Conservation (phyloP, 2,888 invertebrate genomes). For the Pterostichus niger region DNA sequence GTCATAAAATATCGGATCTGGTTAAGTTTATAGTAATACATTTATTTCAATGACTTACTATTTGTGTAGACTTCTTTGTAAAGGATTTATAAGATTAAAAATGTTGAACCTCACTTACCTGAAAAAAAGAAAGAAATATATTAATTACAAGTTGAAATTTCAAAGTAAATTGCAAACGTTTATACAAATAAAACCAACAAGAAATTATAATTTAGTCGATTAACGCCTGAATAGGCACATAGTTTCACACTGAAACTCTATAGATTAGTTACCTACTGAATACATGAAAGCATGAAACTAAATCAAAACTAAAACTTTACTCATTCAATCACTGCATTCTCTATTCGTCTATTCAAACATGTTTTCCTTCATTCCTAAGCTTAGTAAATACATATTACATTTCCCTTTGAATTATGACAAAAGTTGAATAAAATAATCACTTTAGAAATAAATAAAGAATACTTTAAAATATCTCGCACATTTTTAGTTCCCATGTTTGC, state of each 20-base stretch:
- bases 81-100: not conserved
- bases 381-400: too few relatives aligned
- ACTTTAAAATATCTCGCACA: not conserved
- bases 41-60: slow-evolving; percentile 15
- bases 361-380: too few relatives aligned
- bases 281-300: too few relatives aligned
- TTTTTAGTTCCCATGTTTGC: slow-evolving; percentile 7
- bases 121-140: slow-evolving; percentile 6
- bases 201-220: not conserved
- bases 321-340: too few relatives aligned
- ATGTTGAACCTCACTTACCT: slow-evolving; percentile 25
- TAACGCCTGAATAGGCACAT: not conserved
- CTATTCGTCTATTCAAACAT: too few relatives aligned
- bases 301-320: too few relatives aligned
- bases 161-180: too few relatives aligned
- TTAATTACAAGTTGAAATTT: slow-evolving; percentile 1
- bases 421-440: too few relatives aligned
- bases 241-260: too few relatives aligned
- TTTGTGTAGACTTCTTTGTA: not conserved
- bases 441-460: too few relatives aligned
- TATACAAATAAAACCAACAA: slow-evolving; percentile 1
- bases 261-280: too few relatives aligned
- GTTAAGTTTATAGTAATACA: not conserved
- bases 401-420: too few relatives aligned
- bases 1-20: not conserved